A percentile compares a stretch with the other conserved stretches of the same genome.
Evolutionary conservation across 53 echinoderm and acorn worm species (phyloP).

Genomic region (Henricia sp.): DNA sequence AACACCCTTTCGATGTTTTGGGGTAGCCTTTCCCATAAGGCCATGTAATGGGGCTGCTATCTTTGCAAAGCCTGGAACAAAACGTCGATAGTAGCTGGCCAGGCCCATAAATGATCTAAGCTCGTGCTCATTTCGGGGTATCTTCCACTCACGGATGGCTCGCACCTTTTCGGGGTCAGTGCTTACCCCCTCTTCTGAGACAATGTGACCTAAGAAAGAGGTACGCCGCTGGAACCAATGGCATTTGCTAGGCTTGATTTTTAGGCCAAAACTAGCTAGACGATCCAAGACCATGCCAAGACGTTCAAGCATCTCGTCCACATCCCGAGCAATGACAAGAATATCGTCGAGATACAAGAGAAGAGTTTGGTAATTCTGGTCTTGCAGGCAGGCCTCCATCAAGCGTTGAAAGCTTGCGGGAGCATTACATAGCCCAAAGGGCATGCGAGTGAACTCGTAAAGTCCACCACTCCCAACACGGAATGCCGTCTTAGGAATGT

Average conservation of each 20-base stretch:
- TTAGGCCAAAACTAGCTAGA: background rate
- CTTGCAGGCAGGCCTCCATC: constrained; percentile 31
- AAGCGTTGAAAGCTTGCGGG: constrained; percentile 49
- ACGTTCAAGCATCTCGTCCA: constrained; percentile 13
- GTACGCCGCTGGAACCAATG: background rate
- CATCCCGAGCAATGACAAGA: background rate
- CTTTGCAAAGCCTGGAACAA: background rate
- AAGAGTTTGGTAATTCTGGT: constrained; percentile 45
- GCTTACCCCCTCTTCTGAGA: constrained; percentile 21
- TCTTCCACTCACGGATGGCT: too few relatives aligned
- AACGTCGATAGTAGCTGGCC: too few relatives aligned
- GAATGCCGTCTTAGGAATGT: constrained; percentile 75
- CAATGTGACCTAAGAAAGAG: constrained; percentile 20
- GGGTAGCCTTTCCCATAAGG: background rate
- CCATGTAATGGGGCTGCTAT: background rate
- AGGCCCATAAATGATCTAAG: too few relatives aligned
- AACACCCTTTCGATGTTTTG: background rate
- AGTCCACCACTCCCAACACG: constrained; percentile 48
- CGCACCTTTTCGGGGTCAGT: constrained; percentile 30
- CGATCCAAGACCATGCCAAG: constrained; percentile 7
- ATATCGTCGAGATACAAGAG: constrained; percentile 39
- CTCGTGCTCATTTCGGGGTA: too few relatives aligned
- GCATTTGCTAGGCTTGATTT: constrained; percentile 41
- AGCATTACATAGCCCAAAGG: constrained; percentile 56
- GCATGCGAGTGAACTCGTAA: constrained; percentile 51